Evolutionary conservation across 2,113 vertebrate genomes (phyloP).

Genomic region (Tetraodon nigroviridis): DNA sequence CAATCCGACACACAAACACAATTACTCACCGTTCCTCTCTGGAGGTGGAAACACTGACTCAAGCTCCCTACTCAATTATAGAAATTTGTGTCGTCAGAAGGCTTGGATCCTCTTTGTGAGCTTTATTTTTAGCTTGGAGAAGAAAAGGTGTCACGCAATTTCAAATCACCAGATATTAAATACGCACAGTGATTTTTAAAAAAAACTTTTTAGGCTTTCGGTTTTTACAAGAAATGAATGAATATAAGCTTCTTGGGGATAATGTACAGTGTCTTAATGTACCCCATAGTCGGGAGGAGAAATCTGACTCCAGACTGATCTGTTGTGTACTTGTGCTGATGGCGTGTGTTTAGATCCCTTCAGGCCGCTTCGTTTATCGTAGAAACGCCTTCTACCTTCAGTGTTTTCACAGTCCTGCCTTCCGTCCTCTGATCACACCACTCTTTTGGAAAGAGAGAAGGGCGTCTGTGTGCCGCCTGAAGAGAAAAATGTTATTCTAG

Average conservation of each 20-base stretch:
- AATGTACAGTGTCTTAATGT: too few relatives aligned
- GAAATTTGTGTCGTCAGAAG: conserved; percentile 18
- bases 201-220: too few relatives aligned
- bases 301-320: too few relatives aligned
- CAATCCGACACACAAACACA: neutral
- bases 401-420: conserved; percentile 18
- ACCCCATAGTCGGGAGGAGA: too few relatives aligned
- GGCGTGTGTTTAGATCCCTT: conserved; percentile 3
- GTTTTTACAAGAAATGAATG: too few relatives aligned
- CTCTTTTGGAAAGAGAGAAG: neutral
- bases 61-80: conserved; percentile 28
- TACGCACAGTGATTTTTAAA: conserved; percentile 5
- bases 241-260: too few relatives aligned
- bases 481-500: conserved; percentile 23
- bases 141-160: conserved; percentile 49
- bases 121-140: conserved; percentile 50
- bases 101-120: conserved; percentile 45
- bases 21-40: neutral
- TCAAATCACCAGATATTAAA: conserved; percentile 44
- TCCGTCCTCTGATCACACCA: conserved; percentile 5
- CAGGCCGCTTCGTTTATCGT: conserved; percentile 35
- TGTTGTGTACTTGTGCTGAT: conserved; percentile 7
- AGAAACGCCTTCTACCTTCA: conserved; percentile 30
- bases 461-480: conserved; percentile 11
- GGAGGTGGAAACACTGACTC: conserved; percentile 47